Conservation (phyloP, 2,888 invertebrate species). For the Disparrhopalites patrizii region DNA sequence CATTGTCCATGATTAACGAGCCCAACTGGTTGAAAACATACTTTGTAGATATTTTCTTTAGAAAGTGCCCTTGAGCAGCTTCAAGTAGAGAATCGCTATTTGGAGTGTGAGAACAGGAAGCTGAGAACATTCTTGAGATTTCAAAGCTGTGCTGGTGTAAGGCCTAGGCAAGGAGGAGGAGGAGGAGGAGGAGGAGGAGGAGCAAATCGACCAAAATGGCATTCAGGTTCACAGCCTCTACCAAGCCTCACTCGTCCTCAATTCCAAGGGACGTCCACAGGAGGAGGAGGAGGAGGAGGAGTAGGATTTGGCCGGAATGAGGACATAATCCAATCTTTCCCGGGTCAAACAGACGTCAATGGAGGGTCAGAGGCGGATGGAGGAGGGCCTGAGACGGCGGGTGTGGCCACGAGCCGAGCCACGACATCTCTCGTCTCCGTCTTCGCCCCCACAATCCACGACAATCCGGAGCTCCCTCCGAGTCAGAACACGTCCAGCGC, state of each 20-base stretch:
- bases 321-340: no score
- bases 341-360: not conserved
- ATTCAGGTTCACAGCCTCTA: not conserved
- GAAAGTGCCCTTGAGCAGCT: not conserved
- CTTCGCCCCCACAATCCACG: not conserved
- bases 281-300: not conserved
- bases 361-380: not conserved
- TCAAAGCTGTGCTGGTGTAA: no score
- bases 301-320: not conserved
- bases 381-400: not conserved
- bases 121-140: no score
- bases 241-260: not conserved
- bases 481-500: not conserved
- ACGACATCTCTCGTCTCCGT: not conserved
- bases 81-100: not conserved
- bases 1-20: not conserved
- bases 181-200: not conserved
- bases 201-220: not conserved
- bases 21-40: not conserved
- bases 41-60: not conserved
- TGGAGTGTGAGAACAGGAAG: not conserved
- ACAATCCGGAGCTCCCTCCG: not conserved
- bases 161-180: not conserved
- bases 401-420: not conserved
- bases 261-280: not conserved